phyloP scores from a whole-genome alignment of 2,888 invertebrate species.

The Andrena bucephala region DNA sequence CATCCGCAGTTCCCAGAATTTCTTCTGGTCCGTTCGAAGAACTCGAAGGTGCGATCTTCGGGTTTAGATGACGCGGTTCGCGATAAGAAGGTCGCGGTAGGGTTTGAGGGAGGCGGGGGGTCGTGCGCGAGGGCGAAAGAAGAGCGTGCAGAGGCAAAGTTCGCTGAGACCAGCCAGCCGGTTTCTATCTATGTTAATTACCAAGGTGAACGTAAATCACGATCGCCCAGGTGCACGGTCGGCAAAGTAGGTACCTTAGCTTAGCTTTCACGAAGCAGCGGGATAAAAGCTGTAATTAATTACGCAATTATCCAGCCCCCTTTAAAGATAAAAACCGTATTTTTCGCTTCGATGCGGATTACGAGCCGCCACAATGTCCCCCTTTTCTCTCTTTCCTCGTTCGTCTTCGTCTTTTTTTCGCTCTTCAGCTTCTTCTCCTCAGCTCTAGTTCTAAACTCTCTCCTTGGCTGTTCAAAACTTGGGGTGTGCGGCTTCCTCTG shows the following conservation, averaged over 20 bases:
- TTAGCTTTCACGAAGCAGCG: constrained; percentile 57
- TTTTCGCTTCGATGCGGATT: constrained; percentile 79
- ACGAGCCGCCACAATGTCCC: constrained; percentile 54
- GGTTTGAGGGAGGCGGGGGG: constrained; percentile 1
- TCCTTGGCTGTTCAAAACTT: not conserved
- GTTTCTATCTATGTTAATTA: constrained; percentile 80
- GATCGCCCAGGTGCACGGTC: constrained; percentile 73
- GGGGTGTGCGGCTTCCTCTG: not conserved
- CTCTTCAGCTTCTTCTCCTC: not conserved
- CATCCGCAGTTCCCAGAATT: constrained; percentile 42
- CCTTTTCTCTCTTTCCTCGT: constrained; percentile 7
- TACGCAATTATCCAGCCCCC: constrained; percentile 80
- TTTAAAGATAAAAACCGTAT: constrained; percentile 77
- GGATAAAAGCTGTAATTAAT: constrained; percentile 81
- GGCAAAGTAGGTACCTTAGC: constrained; percentile 68
- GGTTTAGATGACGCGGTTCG: constrained; percentile 61
- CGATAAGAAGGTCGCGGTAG: constrained; percentile 60
- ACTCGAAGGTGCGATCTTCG: constrained; percentile 50
- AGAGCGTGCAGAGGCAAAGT: constrained; percentile 13
- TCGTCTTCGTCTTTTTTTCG: not conserved
- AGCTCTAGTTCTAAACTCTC: not conserved
- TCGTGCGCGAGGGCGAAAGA: not conserved
- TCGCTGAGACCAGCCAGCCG: constrained; percentile 33
- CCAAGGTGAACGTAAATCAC: constrained; percentile 75
- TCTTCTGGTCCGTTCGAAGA: constrained; percentile 41